A percentile compares a stretch with the other conserved stretches of the same genome.
Evolutionary conservation across 2,113 vertebrate genomes (phyloP).

Genomic region (Litocranius walleri): DNA sequence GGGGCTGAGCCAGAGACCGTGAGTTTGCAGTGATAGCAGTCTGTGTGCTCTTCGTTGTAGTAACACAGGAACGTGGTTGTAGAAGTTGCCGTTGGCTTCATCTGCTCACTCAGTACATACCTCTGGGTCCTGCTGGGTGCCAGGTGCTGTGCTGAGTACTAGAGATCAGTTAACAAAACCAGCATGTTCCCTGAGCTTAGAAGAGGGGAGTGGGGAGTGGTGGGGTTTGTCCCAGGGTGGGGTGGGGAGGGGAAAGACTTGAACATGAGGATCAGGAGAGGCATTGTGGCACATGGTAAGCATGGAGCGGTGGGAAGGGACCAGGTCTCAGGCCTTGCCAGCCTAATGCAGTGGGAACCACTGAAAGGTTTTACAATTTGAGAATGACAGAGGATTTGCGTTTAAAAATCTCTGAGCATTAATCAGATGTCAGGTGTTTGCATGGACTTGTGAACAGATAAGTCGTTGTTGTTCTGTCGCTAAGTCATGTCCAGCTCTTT

Average conservation of each 20-base stretch:
- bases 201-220: neutral
- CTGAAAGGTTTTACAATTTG: neutral
- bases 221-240: neutral
- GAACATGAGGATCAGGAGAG: neutral
- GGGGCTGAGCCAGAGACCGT: neutral
- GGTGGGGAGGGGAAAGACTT: neutral
- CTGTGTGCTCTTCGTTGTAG: neutral
- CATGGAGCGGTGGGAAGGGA: neutral
- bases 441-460: neutral
- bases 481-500: neutral
- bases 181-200: neutral
- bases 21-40: neutral
- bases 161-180: neutral
- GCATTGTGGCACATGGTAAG: neutral
- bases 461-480: neutral
- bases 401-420: neutral
- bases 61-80: neutral
- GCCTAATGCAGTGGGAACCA: neutral
- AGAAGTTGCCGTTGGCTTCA: neutral
- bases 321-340: neutral
- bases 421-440: neutral
- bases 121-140: neutral
- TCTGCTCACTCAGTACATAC: neutral
- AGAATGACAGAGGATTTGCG: neutral
- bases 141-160: neutral